Conservation (phyloP, 64 coral and sea anemone species). For the Stylophora pistillata region DNA sequence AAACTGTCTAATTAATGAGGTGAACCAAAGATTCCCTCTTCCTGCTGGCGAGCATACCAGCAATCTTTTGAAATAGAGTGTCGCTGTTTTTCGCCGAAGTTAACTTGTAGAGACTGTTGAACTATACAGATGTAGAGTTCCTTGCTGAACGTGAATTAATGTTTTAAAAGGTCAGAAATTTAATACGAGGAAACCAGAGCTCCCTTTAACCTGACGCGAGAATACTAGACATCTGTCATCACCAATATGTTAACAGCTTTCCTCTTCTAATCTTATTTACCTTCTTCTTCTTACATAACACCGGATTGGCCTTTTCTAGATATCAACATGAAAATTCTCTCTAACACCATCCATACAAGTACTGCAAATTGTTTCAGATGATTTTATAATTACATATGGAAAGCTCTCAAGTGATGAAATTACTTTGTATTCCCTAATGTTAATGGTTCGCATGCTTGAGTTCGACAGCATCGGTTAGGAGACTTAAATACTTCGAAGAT, state of each 20-base stretch:
- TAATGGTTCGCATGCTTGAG: no score
- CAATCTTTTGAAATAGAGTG: background rate
- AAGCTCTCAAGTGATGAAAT: no score
- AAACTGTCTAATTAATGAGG: background rate
- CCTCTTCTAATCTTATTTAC: background rate
- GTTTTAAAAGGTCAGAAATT: slow-evolving; percentile 40
- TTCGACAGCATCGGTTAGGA: no score
- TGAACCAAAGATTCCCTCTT: background rate
- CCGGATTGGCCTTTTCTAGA: background rate
- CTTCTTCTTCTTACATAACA: background rate
- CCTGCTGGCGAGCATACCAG: background rate
- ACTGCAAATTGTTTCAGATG: no score
- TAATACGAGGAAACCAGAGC: background rate
- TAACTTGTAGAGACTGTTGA: background rate
- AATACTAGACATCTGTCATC: background rate
- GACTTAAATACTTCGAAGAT: no score
- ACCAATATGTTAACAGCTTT: background rate
- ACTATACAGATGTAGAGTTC: background rate
- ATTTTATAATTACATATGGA: no score
- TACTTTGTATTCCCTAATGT: no score
- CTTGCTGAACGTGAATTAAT: slow-evolving; percentile 9
- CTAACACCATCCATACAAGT: no score
- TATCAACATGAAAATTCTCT: background rate
- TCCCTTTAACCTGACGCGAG: background rate
- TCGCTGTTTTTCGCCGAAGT: background rate